A percentile compares a stretch with the other conserved stretches of the same genome.
Evolutionary conservation across 2,888 invertebrate genomes (phyloP).

Genomic region (Meteorus cinctellus): DNA sequence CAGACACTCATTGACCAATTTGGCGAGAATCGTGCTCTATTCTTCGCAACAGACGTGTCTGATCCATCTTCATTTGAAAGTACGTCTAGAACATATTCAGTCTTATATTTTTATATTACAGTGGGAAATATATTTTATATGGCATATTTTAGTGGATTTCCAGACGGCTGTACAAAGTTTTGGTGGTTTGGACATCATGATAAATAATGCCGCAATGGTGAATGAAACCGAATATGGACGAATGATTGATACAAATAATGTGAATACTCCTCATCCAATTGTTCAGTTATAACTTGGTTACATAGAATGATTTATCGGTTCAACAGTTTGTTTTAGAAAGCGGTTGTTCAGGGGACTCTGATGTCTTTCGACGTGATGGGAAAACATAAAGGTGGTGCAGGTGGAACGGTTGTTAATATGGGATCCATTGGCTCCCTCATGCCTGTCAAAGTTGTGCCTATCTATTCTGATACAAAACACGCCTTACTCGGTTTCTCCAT

Average conservation of each 20-base stretch:
- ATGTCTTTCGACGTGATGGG: constrained; percentile 73
- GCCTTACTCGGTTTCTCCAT: constrained; percentile 64
- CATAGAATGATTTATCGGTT: not conserved
- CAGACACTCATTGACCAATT: constrained; percentile 73
- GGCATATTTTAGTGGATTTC: constrained; percentile 68
- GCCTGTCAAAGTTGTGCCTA: constrained; percentile 71
- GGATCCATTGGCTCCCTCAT: constrained; percentile 76
- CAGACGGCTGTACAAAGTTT: constrained; percentile 70
- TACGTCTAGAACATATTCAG: constrained; percentile 47
- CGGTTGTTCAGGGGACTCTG: constrained; percentile 68
- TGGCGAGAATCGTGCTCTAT: constrained; percentile 73
- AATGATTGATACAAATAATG: constrained; percentile 66
- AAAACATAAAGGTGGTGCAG: constrained; percentile 73
- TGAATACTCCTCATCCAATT: constrained; percentile 50
- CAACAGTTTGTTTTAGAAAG: constrained; percentile 62
- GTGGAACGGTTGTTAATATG: constrained; percentile 79
- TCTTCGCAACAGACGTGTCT: constrained; percentile 75
- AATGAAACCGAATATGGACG: constrained; percentile 62
- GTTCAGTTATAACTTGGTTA: not conserved
- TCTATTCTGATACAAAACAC: constrained; percentile 77
- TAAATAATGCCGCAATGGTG: constrained; percentile 70
- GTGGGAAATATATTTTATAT: too few species aligned
- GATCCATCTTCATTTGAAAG: constrained; percentile 72
- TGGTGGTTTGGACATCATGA: constrained; percentile 75
- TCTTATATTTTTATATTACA: not conserved